phyloP scores from a whole-genome alignment of 2,113 vertebrate species.

The Rynchops niger region DNA sequence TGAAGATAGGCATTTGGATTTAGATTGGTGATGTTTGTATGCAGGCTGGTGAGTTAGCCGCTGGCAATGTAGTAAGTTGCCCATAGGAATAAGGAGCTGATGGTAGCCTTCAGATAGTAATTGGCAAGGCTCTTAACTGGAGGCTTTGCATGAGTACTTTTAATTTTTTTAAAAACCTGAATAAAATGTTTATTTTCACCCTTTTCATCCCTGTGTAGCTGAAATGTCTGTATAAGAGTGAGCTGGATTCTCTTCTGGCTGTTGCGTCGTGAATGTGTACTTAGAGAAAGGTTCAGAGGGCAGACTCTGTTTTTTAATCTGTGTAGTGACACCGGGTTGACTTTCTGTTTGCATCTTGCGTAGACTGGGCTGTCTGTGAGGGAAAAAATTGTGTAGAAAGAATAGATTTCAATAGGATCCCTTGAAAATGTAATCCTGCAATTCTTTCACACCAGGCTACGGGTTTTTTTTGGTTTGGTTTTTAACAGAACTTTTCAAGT shows the following conservation, averaged over 20 bases:
- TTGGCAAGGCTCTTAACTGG: background rate
- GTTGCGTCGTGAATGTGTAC: background rate
- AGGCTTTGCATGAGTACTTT: background rate
- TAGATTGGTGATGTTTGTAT: background rate
- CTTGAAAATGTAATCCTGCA: background rate
- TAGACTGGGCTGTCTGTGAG: background rate
- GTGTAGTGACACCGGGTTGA: background rate
- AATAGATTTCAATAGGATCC: background rate
- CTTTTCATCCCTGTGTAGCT: background rate
- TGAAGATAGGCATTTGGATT: background rate
- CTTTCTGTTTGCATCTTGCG: background rate
- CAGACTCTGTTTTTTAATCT: background rate
- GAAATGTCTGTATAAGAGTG: background rate
- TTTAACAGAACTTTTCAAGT: background rate
- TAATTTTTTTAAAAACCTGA: background rate
- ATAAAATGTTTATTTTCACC: background rate
- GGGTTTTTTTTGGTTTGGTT: background rate
- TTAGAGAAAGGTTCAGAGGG: background rate
- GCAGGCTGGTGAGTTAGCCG: background rate
- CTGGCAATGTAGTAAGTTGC: background rate
- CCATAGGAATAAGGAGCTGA: background rate
- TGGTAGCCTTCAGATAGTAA: background rate
- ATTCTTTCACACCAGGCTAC: background rate
- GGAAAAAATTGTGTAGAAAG: background rate
- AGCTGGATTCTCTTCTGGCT: background rate